Evolutionary conservation across 2,888 invertebrate species (phyloP).

Genomic region (Eupithecia subfuscata): DNA sequence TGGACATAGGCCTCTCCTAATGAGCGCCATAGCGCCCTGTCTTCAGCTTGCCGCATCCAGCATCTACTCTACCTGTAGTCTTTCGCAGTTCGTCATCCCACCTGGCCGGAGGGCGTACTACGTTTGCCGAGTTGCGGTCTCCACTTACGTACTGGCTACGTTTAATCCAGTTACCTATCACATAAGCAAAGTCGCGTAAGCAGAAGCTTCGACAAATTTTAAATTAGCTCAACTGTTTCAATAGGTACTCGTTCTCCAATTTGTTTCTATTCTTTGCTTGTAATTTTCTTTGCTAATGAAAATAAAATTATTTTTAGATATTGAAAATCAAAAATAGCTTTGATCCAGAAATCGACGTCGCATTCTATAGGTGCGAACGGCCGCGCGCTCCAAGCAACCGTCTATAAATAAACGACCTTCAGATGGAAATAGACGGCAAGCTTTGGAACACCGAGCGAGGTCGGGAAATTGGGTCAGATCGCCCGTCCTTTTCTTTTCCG

Average conservation of each 20-base stretch:
- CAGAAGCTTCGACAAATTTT: neutral
- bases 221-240: neutral
- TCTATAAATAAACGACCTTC: constrained; percentile 83
- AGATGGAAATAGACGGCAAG: constrained; percentile 82
- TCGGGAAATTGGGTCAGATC: constrained; percentile 79
- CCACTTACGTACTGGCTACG: neutral
- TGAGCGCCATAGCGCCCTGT: too few relatives aligned
- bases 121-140: too few relatives aligned
- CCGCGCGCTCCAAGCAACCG: constrained; percentile 34
- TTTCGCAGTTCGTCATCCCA: too few relatives aligned
- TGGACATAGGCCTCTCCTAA: too few relatives aligned
- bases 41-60: too few relatives aligned
- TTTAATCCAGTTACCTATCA: neutral
- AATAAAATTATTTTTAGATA: neutral
- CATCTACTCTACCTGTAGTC: too few relatives aligned
- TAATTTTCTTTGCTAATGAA: neutral
- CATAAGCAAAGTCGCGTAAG: neutral
- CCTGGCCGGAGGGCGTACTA: too few relatives aligned
- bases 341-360: constrained; percentile 23
- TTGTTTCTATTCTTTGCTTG: neutral
- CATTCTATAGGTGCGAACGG: constrained; percentile 36
- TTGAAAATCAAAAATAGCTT: neutral
- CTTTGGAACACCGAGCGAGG: constrained; percentile 73
- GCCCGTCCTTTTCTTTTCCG: constrained; percentile 58
- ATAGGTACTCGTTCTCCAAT: neutral